Conservation (phyloP, 2,113 vertebrate species). For the Lucifuga dentata region DNA sequence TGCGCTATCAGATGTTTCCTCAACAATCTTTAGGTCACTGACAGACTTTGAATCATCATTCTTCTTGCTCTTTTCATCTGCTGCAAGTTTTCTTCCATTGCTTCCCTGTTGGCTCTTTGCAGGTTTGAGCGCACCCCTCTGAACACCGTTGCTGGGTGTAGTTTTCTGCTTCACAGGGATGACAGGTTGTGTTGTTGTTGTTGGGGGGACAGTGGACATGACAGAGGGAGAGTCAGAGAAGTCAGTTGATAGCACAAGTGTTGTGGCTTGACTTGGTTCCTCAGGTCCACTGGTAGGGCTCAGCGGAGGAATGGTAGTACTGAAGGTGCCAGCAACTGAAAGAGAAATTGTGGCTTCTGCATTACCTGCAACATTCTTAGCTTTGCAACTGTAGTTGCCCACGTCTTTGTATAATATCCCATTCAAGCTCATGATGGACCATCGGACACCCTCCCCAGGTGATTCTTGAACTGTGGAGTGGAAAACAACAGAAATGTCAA, state of each 20-base stretch:
- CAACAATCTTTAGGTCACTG: slow-evolving; percentile 86
- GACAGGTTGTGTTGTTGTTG: slow-evolving; percentile 33
- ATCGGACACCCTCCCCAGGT: slow-evolving; percentile 90
- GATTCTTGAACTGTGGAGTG: slow-evolving; percentile 91
- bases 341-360: slow-evolving; percentile 89
- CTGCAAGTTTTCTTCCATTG: slow-evolving; percentile 71
- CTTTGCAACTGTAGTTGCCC: slow-evolving; percentile 93
- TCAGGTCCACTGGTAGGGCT: slow-evolving; percentile 33
- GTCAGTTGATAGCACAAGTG: slow-evolving; percentile 18
- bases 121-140: slow-evolving; percentile 72
- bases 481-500: slow-evolving; percentile 48
- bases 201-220: slow-evolving; percentile 39
- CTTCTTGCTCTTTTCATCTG: slow-evolving; percentile 76
- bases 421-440: slow-evolving; percentile 95
- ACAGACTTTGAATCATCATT: slow-evolving; percentile 75
- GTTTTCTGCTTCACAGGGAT: slow-evolving; percentile 35
- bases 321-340: slow-evolving; percentile 83
- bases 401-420: slow-evolving; percentile 89
- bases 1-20: slow-evolving; percentile 87
- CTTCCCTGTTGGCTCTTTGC: slow-evolving; percentile 63
- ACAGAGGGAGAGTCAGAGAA: background rate
- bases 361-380: slow-evolving; percentile 91
- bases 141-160: slow-evolving; percentile 54
- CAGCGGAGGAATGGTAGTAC: slow-evolving; percentile 76
- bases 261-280: slow-evolving; percentile 48